Evolutionary conservation across 2,888 invertebrate species (phyloP).

Genomic region (Nudaria mundana): DNA sequence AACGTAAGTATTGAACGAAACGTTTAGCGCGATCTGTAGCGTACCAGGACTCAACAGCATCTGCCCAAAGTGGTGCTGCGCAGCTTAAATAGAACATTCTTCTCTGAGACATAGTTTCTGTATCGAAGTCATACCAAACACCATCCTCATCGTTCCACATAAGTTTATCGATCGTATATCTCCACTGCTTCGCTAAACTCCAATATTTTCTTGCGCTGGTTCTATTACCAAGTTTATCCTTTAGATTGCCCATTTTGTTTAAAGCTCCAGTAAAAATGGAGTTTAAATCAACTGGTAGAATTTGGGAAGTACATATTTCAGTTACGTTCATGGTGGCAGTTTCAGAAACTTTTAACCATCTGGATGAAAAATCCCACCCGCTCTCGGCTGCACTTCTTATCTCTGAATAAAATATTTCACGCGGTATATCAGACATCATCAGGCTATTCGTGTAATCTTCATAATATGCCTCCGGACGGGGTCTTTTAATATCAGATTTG

Average conservation of each 20-base stretch:
- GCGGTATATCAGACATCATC: slow-evolving; percentile 56
- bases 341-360: slow-evolving; percentile 86
- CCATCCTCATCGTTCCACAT: slow-evolving; percentile 89
- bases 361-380: slow-evolving; percentile 93
- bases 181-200: slow-evolving; percentile 81
- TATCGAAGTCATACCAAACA: slow-evolving; percentile 91
- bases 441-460: slow-evolving; percentile 83
- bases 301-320: slow-evolving; percentile 83
- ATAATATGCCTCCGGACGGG: slow-evolving; percentile 87
- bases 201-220: slow-evolving; percentile 81
- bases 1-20: slow-evolving; percentile 79
- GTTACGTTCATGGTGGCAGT: slow-evolving; percentile 82
- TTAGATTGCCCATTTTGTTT: slow-evolving; percentile 83
- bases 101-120: slow-evolving; percentile 77
- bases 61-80: slow-evolving; percentile 87
- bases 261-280: slow-evolving; percentile 88
- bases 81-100: slow-evolving; percentile 87
- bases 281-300: slow-evolving; percentile 92
- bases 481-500: slow-evolving; percentile 78
- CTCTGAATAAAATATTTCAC: slow-evolving; percentile 84
- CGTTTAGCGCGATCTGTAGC: slow-evolving; percentile 70
- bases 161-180: slow-evolving; percentile 84
- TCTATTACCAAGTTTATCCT: slow-evolving; percentile 77
- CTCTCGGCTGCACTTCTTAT: slow-evolving; percentile 91
- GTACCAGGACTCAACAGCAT: slow-evolving; percentile 74